Base-by-base conservation (phyloP, 2,797 vertebrate species). In the Syngnathus rostellatus region DNA sequence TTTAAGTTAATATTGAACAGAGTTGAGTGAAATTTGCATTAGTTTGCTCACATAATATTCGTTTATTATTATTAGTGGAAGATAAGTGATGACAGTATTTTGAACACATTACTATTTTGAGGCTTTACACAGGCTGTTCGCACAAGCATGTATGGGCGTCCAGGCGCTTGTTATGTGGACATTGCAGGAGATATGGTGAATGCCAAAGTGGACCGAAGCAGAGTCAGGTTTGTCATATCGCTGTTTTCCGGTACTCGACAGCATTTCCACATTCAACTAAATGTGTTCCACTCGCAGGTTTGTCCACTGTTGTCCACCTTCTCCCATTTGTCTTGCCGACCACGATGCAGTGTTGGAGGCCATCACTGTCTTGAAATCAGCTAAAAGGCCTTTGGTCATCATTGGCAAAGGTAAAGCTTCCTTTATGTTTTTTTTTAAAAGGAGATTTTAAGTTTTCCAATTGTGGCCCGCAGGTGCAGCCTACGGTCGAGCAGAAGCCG, bases 111-210 rank as follows among this genome's bases (percentile, higher is more conserved):
- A n/a, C 5, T 9, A 17, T 6, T 63, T 8, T 72, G 57, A 69
- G 37, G 10, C 68, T 64, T 21, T 50, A 68, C 17, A 12, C 48
- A 99, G 97, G 96, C 95, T 9, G 92, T 98, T 62, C 93, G 97
- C 77, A 94, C 85, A 74, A 97, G 96, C 71, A 93, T 93, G 39
- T 98, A 94, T 59, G 96, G 96, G 8, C 94, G 96, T 62, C 96
- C 97, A 14, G 97, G 95, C 53, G 91, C 94, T 38, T 97, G 94
- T 82, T 99, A 99, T 66, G 77, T 99, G 75, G 97, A 99, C 77
- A 94, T 99, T 61, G 91, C 96, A 5, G 95, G 95, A 63, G 94
- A 99, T 79, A 93, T 97, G 89, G 93, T 99, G 69, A 96, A 90
- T 70, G 89, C 90, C 59, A 90, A 87, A 80, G 90, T 92, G 81